A percentile compares a stretch with the other conserved stretches of the same genome.
phyloP scores from a whole-genome alignment of 37 sponge, comb jelly and placozoan species.

The Petrosia ficiformis region DNA sequence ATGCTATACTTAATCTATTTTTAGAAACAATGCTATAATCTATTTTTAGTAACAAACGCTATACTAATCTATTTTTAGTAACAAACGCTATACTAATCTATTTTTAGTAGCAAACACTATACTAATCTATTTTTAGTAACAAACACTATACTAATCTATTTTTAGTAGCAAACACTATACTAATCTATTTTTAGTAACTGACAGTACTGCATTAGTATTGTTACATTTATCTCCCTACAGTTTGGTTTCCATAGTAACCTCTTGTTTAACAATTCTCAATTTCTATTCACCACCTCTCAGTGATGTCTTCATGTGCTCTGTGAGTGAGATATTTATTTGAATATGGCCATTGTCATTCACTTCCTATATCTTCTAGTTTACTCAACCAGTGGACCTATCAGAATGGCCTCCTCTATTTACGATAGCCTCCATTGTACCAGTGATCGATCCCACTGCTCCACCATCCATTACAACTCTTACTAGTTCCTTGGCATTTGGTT shows the following conservation, averaged over 20 bases:
- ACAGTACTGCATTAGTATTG: too few relatives aligned
- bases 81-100: too few relatives aligned
- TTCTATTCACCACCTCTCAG: constrained; percentile 35
- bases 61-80: too few relatives aligned
- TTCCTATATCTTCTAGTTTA: neutral
- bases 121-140: too few relatives aligned
- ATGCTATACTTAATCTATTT: too few relatives aligned
- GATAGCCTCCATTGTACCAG: constrained; percentile 37
- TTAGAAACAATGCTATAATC: too few relatives aligned
- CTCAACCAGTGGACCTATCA: constrained; percentile 38
- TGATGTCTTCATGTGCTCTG: constrained; percentile 39
- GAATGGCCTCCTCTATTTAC: constrained; percentile 47
- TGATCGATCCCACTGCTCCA: constrained; percentile 31
- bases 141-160: too few relatives aligned
- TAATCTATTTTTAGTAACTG: too few relatives aligned
- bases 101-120: too few relatives aligned
- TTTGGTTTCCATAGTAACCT: constrained; percentile 28
- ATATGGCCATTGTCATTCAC: neutral
- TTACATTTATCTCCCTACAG: constrained; percentile 11
- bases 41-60: too few relatives aligned
- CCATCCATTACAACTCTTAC: constrained; percentile 60
- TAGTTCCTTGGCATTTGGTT: constrained; percentile 34
- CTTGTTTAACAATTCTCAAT: constrained; percentile 37
- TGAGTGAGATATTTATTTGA: neutral
- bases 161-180: too few relatives aligned